These are phyloP conservation scores for Cryptophagus acutangulus DNA, from an alignment of 2,888 invertebrate species.

Conservation along the genomic window DNA sequence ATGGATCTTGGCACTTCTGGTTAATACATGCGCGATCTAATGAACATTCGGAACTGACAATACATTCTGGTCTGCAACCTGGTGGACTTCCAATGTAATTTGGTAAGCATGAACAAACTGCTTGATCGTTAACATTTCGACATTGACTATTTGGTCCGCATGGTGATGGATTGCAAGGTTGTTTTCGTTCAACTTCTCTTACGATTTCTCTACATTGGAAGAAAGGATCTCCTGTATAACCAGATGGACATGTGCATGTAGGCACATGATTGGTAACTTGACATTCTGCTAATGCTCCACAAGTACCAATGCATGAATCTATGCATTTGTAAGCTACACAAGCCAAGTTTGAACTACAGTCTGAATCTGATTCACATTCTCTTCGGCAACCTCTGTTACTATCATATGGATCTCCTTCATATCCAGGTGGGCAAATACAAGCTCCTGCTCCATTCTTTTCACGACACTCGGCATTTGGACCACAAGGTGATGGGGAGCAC, in stretches of 20 bases:
- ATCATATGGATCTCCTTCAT: conserved; percentile 79
- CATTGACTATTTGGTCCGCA: conserved; percentile 88
- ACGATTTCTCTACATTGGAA: conserved; percentile 62
- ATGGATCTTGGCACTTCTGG: conserved; percentile 82
- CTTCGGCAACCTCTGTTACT: conserved; percentile 61
- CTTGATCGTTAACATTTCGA: conserved; percentile 70
- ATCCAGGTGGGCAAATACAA: conserved; percentile 73
- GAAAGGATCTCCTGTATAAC: conserved; percentile 78
- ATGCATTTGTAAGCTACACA: conserved; percentile 80
- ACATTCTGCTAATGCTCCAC: conserved; percentile 76
- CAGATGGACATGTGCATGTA: conserved; percentile 68
- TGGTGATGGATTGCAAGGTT: conserved; percentile 79
- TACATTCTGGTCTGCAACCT: conserved; percentile 77
- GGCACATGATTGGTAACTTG: conserved; percentile 75
- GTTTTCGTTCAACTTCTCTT: conserved; percentile 46
- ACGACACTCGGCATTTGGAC: conserved; percentile 77
- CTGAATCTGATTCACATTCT: conserved; percentile 75
- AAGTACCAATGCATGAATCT: conserved; percentile 80
- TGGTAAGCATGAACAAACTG: conserved; percentile 78
- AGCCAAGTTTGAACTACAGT: conserved; percentile 66
- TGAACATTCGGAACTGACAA: conserved; percentile 82
- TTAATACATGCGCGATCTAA: conserved; percentile 77
- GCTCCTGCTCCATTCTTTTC: conserved; percentile 81
- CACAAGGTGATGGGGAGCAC: conserved; percentile 79
- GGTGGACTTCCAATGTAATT: conserved; percentile 76